Evolutionary conservation across 1,140 invertebrate species (phyloP), one percentile per base, ranked within the genome.

Genomic region (Ptiloglossa arizonensis): DNA sequence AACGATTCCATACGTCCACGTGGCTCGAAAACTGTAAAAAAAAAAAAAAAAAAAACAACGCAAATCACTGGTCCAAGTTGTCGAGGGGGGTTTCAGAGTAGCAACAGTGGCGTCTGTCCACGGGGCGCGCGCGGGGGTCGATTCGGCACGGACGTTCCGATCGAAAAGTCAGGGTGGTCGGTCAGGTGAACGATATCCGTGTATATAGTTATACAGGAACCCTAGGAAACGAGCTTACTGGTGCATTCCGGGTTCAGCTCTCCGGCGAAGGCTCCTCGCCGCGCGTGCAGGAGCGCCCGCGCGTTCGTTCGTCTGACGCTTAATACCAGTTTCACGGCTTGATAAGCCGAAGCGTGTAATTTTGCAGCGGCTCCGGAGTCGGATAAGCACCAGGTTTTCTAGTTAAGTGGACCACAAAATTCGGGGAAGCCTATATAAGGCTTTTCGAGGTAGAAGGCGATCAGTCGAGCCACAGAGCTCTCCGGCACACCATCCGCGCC

Each of bases 331-430:
- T 91, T 91, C 87, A 91, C 88, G 89, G 89, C 82, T 89, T 89
- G 88, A 90, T 91, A 91, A 90, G 84, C 85, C 87, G 79, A 85
- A 90, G 89, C 90, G 89, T 90, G 90, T 90, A 91, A 91, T 90
- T 91, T 89, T 89, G 85, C 89, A 88, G 80, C 82, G 81, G 88
- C 86, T 86, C 80, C 77, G 60, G 78, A 87, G 81, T 87, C 78
- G 87, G 80, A 87, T 88, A 88, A 87, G 87, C 89, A 88, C 87
- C 84, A 89, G 89, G 89, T 90, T 91, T 91, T 91, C 90, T 91
- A 89, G 90, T 90, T 90, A 89, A 91, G 89, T 90, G 88, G 89
- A 90, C 90, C 89, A 91, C 89, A 88, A 90, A 91, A 90, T 90
- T 91, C 89, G 87, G 86, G 84, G 77, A 88, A 88, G 86, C 88